phyloP scores from a whole-genome alignment of 2,797 vertebrate species.

The Dermochelys coriacea region DNA sequence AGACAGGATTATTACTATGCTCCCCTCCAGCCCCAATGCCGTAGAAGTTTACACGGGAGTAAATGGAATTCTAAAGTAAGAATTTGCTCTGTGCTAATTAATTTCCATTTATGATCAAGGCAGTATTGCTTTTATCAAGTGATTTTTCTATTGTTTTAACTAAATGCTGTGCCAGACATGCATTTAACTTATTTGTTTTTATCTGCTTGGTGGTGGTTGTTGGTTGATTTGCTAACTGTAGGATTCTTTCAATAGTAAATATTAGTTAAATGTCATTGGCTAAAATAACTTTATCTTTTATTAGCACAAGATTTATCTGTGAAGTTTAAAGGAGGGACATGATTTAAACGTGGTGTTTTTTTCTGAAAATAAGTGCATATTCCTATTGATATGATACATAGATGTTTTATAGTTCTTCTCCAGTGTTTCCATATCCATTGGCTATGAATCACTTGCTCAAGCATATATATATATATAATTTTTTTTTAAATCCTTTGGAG shows the following conservation, averaged over 20 bases:
- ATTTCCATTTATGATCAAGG: slow-evolving; percentile 12
- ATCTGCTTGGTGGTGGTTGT: background rate
- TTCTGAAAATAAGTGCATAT: background rate
- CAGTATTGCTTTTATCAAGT: background rate
- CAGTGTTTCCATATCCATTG: background rate
- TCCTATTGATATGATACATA: background rate
- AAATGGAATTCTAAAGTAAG: slow-evolving; percentile 94
- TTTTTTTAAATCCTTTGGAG: background rate
- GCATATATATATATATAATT: too few relatives aligned
- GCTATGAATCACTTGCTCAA: slow-evolving; percentile 10
- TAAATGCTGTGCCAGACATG: background rate
- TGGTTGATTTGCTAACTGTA: background rate
- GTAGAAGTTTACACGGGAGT: slow-evolving; percentile 93
- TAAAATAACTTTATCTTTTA: background rate
- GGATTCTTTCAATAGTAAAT: slow-evolving; percentile 1
- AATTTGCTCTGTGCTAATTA: slow-evolving; percentile 44
- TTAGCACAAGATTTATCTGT: background rate
- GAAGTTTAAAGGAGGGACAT: background rate
- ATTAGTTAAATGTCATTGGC: slow-evolving; percentile 25
- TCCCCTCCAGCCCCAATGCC: slow-evolving; percentile 95
- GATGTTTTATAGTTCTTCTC: background rate
- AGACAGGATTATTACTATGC: slow-evolving; percentile 98
- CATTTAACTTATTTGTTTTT: background rate
- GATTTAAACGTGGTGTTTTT: background rate
- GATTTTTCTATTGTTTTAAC: background rate